These are phyloP conservation scores for Panthera uncia DNA, from an alignment of 2,113 vertebrate species.

Conservation along the genomic window DNA sequence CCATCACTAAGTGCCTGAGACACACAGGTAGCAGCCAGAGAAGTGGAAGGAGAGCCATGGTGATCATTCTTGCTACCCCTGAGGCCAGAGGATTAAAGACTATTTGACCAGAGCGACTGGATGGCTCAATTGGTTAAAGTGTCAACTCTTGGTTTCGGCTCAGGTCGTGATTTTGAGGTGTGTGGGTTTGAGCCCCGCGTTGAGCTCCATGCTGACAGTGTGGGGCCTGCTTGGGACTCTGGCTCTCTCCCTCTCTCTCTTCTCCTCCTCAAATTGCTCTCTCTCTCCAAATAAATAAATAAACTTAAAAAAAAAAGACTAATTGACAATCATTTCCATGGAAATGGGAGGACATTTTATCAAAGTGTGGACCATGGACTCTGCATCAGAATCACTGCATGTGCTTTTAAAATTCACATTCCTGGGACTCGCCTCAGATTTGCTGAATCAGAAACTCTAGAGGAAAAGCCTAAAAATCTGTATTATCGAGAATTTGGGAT, in stretches of 20 bases:
- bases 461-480: neutral
- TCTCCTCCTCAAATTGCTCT: too few relatives aligned
- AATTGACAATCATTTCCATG: neutral
- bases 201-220: too few relatives aligned
- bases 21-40: neutral
- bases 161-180: too few relatives aligned
- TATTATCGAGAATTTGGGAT: neutral
- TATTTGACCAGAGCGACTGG: neutral
- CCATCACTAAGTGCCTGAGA: neutral
- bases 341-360: neutral
- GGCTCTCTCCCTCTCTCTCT: too few relatives aligned
- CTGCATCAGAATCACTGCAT: neutral
- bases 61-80: fast-evolving
- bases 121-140: too few relatives aligned
- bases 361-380: too few relatives aligned
- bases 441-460: neutral
- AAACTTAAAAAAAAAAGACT: too few relatives aligned
- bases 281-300: too few relatives aligned
- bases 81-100: too few relatives aligned
- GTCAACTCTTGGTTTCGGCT: too few relatives aligned
- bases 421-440: neutral
- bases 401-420: neutral
- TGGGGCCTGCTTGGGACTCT: too few relatives aligned
- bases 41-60: neutral
- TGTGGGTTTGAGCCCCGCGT: too few relatives aligned